A percentile compares a stretch with the other conserved stretches of the same genome.
Evolutionary conservation across 2,888 invertebrate genomes (phyloP).

Genomic region (Tinea trinotella): DNA sequence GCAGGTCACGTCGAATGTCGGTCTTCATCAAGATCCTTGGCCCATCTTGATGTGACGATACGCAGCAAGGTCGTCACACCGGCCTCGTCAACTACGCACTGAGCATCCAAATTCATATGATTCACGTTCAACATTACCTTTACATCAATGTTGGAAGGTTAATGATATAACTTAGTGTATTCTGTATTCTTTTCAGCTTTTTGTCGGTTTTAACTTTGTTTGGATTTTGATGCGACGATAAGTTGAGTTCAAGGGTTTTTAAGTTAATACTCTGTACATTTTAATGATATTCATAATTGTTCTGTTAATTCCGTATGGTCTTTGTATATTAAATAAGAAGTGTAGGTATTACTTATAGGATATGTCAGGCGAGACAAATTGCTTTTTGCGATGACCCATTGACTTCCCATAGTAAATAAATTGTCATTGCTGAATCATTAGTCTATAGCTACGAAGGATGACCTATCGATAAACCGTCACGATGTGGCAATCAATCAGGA

Average conservation of each 20-base stretch:
- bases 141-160: conserved; percentile 36
- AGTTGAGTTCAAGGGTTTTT: conserved; percentile 1
- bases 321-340: too few species aligned
- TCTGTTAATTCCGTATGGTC: too few species aligned
- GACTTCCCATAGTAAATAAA: conserved; percentile 10
- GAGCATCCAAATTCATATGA: conserved; percentile 53
- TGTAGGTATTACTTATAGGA: too few species aligned
- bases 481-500: conserved; percentile 37
- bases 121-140: conserved; percentile 32
- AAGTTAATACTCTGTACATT: not conserved
- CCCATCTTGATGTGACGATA: conserved; percentile 35
- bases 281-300: not conserved
- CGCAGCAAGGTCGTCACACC: conserved; percentile 44
- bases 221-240: conserved; percentile 13
- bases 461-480: conserved; percentile 12
- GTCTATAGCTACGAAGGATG: conserved; percentile 6
- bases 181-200: conserved; percentile 12
- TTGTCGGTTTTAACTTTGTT: conserved; percentile 13
- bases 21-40: conserved; percentile 52
- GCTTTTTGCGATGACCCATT: not conserved
- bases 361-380: not conserved
- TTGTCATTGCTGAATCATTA: conserved; percentile 15
- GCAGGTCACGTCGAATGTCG: conserved; percentile 27
- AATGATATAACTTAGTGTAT: conserved; percentile 30
- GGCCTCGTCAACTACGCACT: conserved; percentile 49